Base-by-base conservation (phyloP, 1,140 invertebrate species). In the Lordiphosa collinella region DNA sequence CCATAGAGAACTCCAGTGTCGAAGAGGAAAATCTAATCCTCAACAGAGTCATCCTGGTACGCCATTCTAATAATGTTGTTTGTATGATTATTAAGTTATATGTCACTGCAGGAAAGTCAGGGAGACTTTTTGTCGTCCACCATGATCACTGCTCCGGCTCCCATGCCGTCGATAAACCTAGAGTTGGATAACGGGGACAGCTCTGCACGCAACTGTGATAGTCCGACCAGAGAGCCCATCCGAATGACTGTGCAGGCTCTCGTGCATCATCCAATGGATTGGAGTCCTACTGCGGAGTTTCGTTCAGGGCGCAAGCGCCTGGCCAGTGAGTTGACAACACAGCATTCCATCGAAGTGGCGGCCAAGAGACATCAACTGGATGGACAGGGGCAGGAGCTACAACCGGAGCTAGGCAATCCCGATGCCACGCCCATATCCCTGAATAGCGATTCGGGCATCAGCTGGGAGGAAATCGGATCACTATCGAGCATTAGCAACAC, bases 221-320 rank as follows among this genome's bases (percentile, higher is more conserved):
- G 55, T 55, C 71, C 68, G 0, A 44, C 35, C 7, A 47, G 8
- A 4, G 13, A 36, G 0, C 72, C 62, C n/a, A 41, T 53, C 4
- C 53, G 31, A 0, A 4, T 87, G 6, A 38, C 35, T 0, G 54
- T 87, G 0, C 32, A 43, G 22, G 82, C 76, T 6, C 2, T 47
- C 9, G 82, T 86, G 8, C 82, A 86, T 44, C 76, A 74, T 37
- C 22, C 70, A 4, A 46, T 65, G 1, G 49, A 86, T 43, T 86
- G 84, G 84, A 84, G 65, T 36, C 73, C 84, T 4, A 14, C 46
- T 2, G 1, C 11, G 0, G 18, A 48, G 3, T 10, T 8, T 1
- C 14, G 1, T 9, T 7, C 8, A 0, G 9, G 38, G 29, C 12
- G 9, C 0, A 80, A 79, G 7, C 40, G 74, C 2, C 37, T 10